Evolutionary conservation across 2,888 invertebrate species (phyloP), one percentile per base, ranked within the genome.

Genomic region (Cylindroiulus punctatus): DNA sequence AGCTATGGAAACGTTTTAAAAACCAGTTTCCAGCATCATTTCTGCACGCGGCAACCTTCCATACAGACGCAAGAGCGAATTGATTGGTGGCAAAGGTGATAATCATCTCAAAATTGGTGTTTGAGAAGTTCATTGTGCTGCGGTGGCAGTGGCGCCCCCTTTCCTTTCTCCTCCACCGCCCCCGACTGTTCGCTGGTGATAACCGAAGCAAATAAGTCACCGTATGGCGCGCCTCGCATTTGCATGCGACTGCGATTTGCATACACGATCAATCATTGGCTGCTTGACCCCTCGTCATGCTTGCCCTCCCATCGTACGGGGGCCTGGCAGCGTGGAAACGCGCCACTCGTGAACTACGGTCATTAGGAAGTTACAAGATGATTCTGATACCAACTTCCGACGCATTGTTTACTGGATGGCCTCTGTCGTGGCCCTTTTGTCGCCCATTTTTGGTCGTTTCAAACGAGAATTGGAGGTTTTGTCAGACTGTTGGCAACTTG

Each of bases 191-290:
- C 65, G 65, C n/a, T n/a, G 22, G 22, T 65, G 65, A 65, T 65
- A 65, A 65, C 65, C 65, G 65, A 65, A 65, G 65, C 65, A 65
- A 65, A 65, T 65, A 65, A 65, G 65, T 65, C 65, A 65, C 65
- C 65, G 65, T 65, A 65, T 65, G 65, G 65, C 22, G 65, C 65
- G n/a, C 65, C 65, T 65, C 65, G 65, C 65, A 65, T 65, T 65
- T 65, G 65, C 65, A 65, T 65, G 10, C 65, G 65, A n/a, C 26
- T 22, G 22, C 22, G n/a, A 65, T 65, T 65, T 65, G 65, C 65
- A 65, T 65, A 65, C 65, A 65, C 65, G 65, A 65, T 65, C 65
- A 65, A 65, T 65, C 65, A 65, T 10, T 65, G 65, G 65, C 22
- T 22, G 65, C 65, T 65, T 65, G 65, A 65, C 65, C 65, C 65